Base-by-base conservation (phyloP, 2,888 invertebrate species). In the Zaprionus lineosus region DNA sequence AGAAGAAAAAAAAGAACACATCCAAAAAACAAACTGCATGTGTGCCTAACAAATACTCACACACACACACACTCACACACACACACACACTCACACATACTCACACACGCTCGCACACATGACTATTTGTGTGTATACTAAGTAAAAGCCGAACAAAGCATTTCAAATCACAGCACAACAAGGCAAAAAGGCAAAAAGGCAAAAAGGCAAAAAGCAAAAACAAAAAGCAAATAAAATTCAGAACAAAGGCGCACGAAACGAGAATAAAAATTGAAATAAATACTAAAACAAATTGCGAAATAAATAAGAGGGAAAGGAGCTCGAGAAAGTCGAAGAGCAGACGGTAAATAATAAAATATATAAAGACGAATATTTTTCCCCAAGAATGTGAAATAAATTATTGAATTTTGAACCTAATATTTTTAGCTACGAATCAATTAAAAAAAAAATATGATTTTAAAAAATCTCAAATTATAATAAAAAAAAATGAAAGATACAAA, bases 121-220 rank as follows among this genome's bases (percentile, higher is more conserved):
- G 12, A 31, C 14, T 16, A 21, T 26, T 29, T 14, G 5, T 11
- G 12, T 12, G 33, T 26, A 43, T 24, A 33, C 3, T 55, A 41
- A 33, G 37, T 31, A 46, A 37, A 64, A 56, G 41, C 53, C 60
- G 66, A 81, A 81, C 79, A 81, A 81, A 81, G 84, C 64, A 66
- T 65, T 67, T 77, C 62, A 86, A 82, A 84, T 74, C 69, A 56
- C 56, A 43, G 62, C 61, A 56, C 31, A 64, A 28, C 19, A 48
- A n/a, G n/a, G n/a, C 28, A 15, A 33, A 53, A 34, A 47, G 19
- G 4, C 15, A 64, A n/a, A n/a, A n/a, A n/a, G n/a, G n/a, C n/a
- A n/a, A n/a, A n/a, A n/a, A n/a, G n/a, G n/a, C n/a, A n/a, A n/a
- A n/a, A n/a, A n/a, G n/a, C n/a, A n/a, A n/a, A n/a, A n/a, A n/a